Evolutionary conservation across 2,113 vertebrate genomes (phyloP), one percentile per base, ranked within the genome.

Genomic region (Semnornis frantzii): DNA sequence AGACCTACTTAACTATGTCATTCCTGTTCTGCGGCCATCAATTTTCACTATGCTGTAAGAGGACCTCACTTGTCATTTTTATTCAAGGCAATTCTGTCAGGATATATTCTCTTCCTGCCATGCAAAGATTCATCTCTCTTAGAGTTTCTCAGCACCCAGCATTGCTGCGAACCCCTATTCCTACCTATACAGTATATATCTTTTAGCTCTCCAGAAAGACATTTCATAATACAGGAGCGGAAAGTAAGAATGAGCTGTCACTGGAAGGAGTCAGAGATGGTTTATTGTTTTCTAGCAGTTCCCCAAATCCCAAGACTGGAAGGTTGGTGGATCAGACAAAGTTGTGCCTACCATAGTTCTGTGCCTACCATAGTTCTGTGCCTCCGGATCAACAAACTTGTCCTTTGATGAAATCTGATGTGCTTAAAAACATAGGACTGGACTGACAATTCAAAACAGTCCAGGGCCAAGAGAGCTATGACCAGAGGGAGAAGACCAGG

Each of bases 201-300:
- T 96, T 88, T 84, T 86, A 65, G 44, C 39, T 92, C 75, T 79
- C 20, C 31, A 85, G 82, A 66, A 92, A 89, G 78, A 59, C 78
- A 11, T 87, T 87, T 91, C 68, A 85, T 94, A 95, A 91, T 70
- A 50, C 64, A 65, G 59, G 30, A 82, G 30, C 30, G 39, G 71
- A 92, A 94, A 92, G 58, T 94, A 82, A 87, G 90, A 94, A 94
- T 90, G 71, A 90, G 63, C 77, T 93, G 81, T 89, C 89, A 79
- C 44, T 82, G 75, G 73, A 72, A 79, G n/a, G n/a, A 92, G 64
- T 92, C 91, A 94, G 88, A 76, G 73, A 72, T 87, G 15, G 86
- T 65, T 85, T 87, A 66, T 87, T 93, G 15, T 75, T 94, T 94
- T 79, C 58, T 81, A 54, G 62, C 33, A 52, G 23, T 90, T 96